Evolutionary conservation across 2,797 vertebrate genomes (phyloP), one percentile per base, ranked within the genome.

Genomic region (Peromyscus melanophrys): DNA sequence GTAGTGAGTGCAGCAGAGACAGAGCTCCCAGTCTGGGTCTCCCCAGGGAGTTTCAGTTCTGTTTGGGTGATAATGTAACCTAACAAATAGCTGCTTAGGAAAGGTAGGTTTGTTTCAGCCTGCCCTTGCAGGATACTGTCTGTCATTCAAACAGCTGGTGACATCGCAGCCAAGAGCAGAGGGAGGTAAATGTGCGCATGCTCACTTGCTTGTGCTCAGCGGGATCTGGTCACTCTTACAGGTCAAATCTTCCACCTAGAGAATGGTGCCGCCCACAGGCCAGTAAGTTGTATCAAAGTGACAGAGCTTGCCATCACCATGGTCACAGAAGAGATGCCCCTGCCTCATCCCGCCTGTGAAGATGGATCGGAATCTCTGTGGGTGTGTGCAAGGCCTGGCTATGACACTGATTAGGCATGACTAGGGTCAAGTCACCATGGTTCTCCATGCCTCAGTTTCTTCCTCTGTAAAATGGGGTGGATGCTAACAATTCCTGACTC

Each of bases 401-500:
- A 0, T 27, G 14, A 21, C 34, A 37, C 65, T 43, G 49, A n/a
- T 6, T 11, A 89, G 55, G 75, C 2, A 19, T 61, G 10, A 65
- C 46, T 25, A 6, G 31, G 5, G 23, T 23, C 63, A 34, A 59
- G 67, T 67, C 34, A 34, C n/a, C 25, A 40, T 34, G 16, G 10
- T 81, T 40, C 69, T 46, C 3, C 10, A 37, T 40, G 89, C 83
- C 80, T 95, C 29, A 8, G 63, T 92, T 84, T 93, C 21, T 52
- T 87, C 57, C 71, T 90, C 63, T 95, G 29, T 91, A 55, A 95
- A 90, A 61, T 84, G 63, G 25, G 59, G 59, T 6, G 34, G 43
- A 23, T 71, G 25, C 69, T 29, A 61, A 19, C 25, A 7, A 21
- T 19, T 34, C 55, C 46, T 23, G 55, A 27, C 12, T 46, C 43